Base-by-base conservation (phyloP, 2,888 invertebrate species). In the Drosophila austrosaltans region DNA sequence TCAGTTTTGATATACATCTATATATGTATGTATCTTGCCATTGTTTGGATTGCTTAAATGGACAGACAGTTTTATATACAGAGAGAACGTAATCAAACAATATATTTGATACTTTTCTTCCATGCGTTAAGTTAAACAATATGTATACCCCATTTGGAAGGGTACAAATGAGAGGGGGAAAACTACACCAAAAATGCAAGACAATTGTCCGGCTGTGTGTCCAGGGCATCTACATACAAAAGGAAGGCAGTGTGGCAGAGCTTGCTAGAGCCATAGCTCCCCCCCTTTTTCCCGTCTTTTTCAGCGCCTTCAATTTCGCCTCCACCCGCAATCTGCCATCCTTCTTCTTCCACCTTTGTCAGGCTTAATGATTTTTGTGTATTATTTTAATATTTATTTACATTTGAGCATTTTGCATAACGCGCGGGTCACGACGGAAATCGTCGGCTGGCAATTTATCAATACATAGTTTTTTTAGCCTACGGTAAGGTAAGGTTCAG, bases 341-440 rank as follows among this genome's bases (percentile, higher is more conserved):
- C 22, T 48, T 48, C 48, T 48, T 48, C 25, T 10, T 25, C 48
- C 48, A 25, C 48, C 48, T 48, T 48, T 40, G 39, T 22, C 22
- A 67, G 66, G 69, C 68, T 82, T 81, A 75, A 80, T 85, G 86
- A 81, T 81, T 86, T 48, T 84, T 84, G 72, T 82, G 81, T 86
- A 85, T 83, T 87, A 81, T 85, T 89, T 84, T 86, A 86, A 87
- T 86, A 85, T 85, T 87, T 86, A 86, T 86, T 87, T 86, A 87
- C 85, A 84, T 85, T 85, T 84, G 82, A 78, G 82, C 72, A 85
- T 89, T 90, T 90, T 90, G 90, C 90, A 90, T 90, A 90, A 90
- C 90, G 89, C 90, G 87, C 85, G 82, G 90, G 90, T 90, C 90
- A 90, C 89, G 90, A 90, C 90, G 90, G 90, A 90, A 90, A 90